Percentiles rank a stretch among this genome's conserved stretches.
phyloP scores from a whole-genome alignment of 2,888 invertebrate genomes.

The Hartigia nigra region DNA sequence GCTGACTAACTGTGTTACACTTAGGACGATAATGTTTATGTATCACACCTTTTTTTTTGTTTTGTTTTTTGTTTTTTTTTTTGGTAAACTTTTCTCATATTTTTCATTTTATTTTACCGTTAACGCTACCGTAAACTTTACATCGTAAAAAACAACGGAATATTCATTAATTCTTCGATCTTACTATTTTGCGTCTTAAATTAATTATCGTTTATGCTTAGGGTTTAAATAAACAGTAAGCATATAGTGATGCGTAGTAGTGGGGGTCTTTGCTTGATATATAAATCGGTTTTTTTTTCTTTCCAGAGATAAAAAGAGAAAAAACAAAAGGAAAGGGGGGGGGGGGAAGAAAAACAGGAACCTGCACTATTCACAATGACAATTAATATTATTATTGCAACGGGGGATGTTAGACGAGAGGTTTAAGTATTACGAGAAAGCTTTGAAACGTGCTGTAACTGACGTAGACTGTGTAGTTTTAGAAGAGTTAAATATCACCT shows the following conservation, averaged over 20 bases:
- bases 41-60: not conserved
- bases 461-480: not conserved
- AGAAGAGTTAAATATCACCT: not conserved
- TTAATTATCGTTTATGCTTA: not conserved
- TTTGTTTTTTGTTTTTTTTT: slow-evolving; percentile 6
- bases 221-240: slow-evolving; percentile 44
- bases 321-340: not conserved
- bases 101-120: slow-evolving; percentile 14
- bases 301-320: not conserved
- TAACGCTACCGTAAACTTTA: slow-evolving; percentile 62
- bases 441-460: not conserved
- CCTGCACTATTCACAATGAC: not conserved
- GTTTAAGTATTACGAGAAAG: not conserved
- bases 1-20: not conserved
- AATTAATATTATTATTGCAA: not conserved
- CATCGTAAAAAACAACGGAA: slow-evolving; percentile 57
- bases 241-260: not conserved
- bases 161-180: slow-evolving; percentile 5
- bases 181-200: not conserved
- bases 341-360: not conserved
- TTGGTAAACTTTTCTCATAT: slow-evolving; percentile 12
- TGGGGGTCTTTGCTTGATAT: not conserved
- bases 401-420: not conserved
- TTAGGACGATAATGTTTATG: not conserved
- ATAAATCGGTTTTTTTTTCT: not conserved